phyloP scores from a whole-genome alignment of 1,140 invertebrate species.

The Lithobius niger region DNA sequence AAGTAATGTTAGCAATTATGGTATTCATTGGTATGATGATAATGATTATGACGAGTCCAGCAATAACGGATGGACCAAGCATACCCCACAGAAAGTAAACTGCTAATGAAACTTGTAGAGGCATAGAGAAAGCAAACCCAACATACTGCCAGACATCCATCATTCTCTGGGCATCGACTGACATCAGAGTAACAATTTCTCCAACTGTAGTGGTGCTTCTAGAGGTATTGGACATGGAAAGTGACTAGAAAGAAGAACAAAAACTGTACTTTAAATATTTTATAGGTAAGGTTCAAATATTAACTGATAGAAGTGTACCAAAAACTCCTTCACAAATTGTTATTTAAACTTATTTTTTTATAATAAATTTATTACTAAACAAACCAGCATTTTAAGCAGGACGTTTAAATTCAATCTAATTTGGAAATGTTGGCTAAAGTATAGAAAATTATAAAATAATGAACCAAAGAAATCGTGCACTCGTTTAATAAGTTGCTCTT shows the following conservation, averaged over 20 bases:
- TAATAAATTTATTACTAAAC: no score
- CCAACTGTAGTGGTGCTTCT: constrained; percentile 11
- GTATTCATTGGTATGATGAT: constrained; percentile 10
- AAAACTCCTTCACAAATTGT: no score
- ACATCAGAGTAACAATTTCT: constrained; percentile 20
- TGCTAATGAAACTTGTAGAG: constrained; percentile 8
- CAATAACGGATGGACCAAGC: constrained; percentile 6
- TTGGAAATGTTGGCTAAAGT: no score
- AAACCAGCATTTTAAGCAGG: no score
- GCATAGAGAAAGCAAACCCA: constrained; percentile 7
- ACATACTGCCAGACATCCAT: constrained; percentile 10
- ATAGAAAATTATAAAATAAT: no score
- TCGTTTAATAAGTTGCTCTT: no score
- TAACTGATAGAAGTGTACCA: no score
- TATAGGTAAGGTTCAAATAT: no score
- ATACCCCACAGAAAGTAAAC: constrained; percentile 11
- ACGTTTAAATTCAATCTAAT: no score
- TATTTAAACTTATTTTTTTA: no score
- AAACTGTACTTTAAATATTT: no score
- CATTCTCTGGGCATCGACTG: constrained; percentile 16
- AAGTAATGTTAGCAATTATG: constrained; percentile 26
- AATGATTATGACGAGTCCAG: constrained; percentile 12
- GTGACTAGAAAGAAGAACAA: background rate
- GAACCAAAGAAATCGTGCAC: no score
- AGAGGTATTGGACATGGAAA: constrained; percentile 4